Evolutionary conservation across 2,888 invertebrate species (phyloP), one percentile per base, ranked within the genome.

Genomic region (Meghimatium bilineatum): DNA sequence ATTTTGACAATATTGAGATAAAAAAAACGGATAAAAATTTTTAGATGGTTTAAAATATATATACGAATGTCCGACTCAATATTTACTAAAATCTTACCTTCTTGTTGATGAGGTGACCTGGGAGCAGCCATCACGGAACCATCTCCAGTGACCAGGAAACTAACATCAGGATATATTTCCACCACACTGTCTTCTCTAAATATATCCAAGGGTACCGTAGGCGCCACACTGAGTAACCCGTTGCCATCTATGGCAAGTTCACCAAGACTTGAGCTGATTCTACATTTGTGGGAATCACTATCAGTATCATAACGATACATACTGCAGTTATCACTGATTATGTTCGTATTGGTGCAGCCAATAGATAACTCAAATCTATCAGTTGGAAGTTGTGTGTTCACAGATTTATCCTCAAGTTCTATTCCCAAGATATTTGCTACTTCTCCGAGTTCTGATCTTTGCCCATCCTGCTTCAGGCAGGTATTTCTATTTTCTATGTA

Each of bases 151-250:
- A 81, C 49, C 29, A 72, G 1, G 29, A 80, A 72, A 29, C 29
- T 72, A n/a, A 80, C 71, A 49, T 71, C 80, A 0, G 80, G 80
- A 0, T 44, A 74, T 26, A 74, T 74, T 29, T 81, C 81, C 1
- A 74, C 29, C 10, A 63, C 38, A 44, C 74, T 72, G 44, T 81
- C 81, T 34, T 26, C 74, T 26, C 29, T 5, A 1, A 63, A 12
- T 2, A 26, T n/a, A n/a, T 74, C 63, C 8, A 17, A 26, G 20
- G 81, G 74, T 17, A 72, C 52, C 32, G 74, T 44, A n/a, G 72
- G 81, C 17, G 81, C 74, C 63, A 74, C 1, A 56, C 44, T 74
- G 12, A 81, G 74, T 0, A 81, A 44, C 6, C 20, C 74, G 20
- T 44, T 32, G 0, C 17, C 63, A 20, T 56, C 60, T 36, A n/a